Evolutionary conservation across 2,888 invertebrate genomes (phyloP).

Genomic region (Aquatica leii): DNA sequence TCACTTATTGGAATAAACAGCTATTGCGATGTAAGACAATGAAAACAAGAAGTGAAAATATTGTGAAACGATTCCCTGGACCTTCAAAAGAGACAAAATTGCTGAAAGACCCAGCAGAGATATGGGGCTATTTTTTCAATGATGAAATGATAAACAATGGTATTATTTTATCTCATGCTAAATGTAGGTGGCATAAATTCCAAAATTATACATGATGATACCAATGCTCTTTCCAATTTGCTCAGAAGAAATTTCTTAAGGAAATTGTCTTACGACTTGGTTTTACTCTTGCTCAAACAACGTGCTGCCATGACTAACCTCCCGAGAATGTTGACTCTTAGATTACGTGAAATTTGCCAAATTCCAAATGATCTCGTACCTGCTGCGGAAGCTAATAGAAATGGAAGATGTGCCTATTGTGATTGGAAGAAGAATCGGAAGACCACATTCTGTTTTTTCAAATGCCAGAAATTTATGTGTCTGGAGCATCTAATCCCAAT

Average conservation of each 20-base stretch:
- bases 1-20: constrained; percentile 2
- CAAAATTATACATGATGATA: neutral
- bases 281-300: neutral
- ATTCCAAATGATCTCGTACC: neutral
- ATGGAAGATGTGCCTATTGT: too few relatives aligned
- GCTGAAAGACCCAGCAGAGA: constrained; percentile 6
- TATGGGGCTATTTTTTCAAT: constrained; percentile 9
- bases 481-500: too few relatives aligned
- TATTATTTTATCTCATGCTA: constrained; percentile 5
- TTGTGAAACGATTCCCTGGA: constrained; percentile 5
- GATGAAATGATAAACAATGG: constrained; percentile 5
- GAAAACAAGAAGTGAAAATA: constrained; percentile 6
- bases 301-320: constrained; percentile 7
- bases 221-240: neutral
- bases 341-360: neutral
- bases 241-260: neutral
- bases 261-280: constrained; percentile 1
- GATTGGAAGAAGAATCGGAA: too few relatives aligned
- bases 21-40: neutral
- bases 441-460: too few relatives aligned
- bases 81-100: constrained; percentile 3
- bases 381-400: neutral
- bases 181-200: neutral
- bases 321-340: neutral
- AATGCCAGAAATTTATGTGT: too few relatives aligned